Percentiles rank a stretch among this genome's conserved stretches.
These are phyloP conservation scores for Petrocephalus schoutedeni DNA, from an alignment of 2,797 vertebrate genomes.

Conservation along the genomic window DNA sequence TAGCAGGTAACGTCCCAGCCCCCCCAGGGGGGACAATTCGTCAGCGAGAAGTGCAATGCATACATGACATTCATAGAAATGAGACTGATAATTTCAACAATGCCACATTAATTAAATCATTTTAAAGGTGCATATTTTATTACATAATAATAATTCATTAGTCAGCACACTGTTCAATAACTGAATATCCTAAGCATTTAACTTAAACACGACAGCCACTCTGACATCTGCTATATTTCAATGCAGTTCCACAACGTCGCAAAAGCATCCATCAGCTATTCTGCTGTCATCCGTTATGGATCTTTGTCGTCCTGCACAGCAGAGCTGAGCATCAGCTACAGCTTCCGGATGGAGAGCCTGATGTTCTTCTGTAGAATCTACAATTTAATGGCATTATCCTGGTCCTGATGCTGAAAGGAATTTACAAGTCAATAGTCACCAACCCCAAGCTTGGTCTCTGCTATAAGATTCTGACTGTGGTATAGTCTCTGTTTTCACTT, in stretches of 20 bases:
- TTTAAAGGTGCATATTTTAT: neutral
- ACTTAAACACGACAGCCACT: neutral
- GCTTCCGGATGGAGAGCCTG: neutral
- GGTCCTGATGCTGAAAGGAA: neutral
- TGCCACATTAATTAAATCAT: neutral
- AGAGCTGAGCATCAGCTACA: too few species aligned
- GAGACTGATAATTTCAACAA: neutral
- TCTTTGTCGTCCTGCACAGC: neutral
- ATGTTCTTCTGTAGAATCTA: neutral
- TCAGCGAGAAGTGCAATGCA: neutral
- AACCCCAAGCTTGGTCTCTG: neutral
- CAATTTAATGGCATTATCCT: neutral
- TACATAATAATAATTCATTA: neutral
- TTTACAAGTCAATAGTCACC: neutral
- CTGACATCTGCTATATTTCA: neutral
- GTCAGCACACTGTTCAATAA: neutral
- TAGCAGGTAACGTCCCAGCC: neutral
- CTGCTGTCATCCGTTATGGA: neutral
- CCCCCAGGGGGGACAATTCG: neutral
- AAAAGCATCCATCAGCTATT: neutral
- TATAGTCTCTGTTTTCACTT: neutral
- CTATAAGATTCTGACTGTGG: neutral
- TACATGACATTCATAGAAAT: neutral
- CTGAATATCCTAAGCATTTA: neutral
- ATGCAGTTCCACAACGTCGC: neutral